Conservation (phyloP, 2,113 vertebrate genomes). For the Neopipo cinnamomea region DNA sequence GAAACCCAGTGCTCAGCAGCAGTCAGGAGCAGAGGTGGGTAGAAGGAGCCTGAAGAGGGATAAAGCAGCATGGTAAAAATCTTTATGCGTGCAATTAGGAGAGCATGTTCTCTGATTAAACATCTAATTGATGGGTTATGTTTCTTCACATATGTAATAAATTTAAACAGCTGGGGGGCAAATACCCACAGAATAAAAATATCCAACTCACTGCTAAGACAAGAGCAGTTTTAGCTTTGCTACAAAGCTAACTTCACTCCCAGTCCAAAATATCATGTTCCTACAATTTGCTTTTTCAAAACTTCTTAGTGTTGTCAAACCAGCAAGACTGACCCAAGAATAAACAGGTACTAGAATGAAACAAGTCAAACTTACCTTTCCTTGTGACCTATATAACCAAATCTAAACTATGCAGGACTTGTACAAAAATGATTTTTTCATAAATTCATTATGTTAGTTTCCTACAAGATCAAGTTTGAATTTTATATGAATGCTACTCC, state of each 20-base stretch:
- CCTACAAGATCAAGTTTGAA: not conserved
- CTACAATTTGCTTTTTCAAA: not conserved
- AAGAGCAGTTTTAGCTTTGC: not conserved
- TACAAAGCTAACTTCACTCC: not conserved
- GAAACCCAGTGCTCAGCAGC: accelerated
- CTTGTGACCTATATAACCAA: not conserved
- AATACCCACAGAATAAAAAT: not conserved
- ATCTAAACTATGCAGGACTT: accelerated
- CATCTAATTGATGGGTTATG: not conserved
- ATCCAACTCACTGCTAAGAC: not conserved
- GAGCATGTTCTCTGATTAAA: not conserved
- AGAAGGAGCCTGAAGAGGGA: not conserved
- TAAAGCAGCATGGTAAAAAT: not conserved
- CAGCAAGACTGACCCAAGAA: not conserved
- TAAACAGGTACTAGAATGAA: not conserved
- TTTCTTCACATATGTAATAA: not conserved
- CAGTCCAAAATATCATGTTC: not conserved
- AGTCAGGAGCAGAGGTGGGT: accelerated
- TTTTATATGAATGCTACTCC: not conserved
- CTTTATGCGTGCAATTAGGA: not conserved
- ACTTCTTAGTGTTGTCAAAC: not conserved
- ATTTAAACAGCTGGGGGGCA: not conserved
- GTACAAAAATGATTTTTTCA: not conserved
- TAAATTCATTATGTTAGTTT: not conserved
- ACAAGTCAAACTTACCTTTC: not conserved